These are phyloP conservation scores for Amphimedon queenslandica DNA, from an alignment of 37 sponge, comb jelly and placozoan species.

Conservation along the genomic window DNA sequence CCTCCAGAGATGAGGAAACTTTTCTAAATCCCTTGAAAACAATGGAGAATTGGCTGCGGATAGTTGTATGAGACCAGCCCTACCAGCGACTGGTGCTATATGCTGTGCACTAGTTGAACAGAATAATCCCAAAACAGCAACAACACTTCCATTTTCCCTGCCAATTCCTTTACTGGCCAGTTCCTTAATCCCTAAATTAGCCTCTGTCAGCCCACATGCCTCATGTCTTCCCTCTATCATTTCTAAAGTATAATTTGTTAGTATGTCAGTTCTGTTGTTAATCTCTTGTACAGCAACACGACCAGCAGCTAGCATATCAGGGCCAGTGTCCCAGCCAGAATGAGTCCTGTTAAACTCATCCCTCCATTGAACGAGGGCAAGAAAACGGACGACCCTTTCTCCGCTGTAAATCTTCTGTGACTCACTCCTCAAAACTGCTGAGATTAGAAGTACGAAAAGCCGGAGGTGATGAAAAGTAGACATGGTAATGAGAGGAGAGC, in stretches of 20 bases:
- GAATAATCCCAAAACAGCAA: neutral
- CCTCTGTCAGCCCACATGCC: neutral
- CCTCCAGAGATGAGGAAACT: neutral
- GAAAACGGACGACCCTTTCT: too few species aligned
- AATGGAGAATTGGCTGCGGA: neutral
- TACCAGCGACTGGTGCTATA: neutral
- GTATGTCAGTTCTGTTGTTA: neutral
- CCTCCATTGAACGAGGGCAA: neutral
- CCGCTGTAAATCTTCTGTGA: too few species aligned
- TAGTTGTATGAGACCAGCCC: constrained; percentile 1
- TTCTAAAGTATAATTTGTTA: neutral
- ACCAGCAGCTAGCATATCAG: neutral
- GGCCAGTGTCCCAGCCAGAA: neutral
- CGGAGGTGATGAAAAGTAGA: neutral
- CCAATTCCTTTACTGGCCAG: neutral
- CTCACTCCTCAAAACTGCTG: neutral
- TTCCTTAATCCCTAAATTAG: neutral
- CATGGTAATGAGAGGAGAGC: too few species aligned
- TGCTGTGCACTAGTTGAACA: neutral
- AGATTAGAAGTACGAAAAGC: too few species aligned
- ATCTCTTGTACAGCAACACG: neutral
- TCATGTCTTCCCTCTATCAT: neutral
- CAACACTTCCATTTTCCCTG: neutral
- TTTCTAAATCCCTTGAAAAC: neutral
- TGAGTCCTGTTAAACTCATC: neutral